phyloP scores from a whole-genome alignment of 1,140 invertebrate species.

The Mizuhopecten yessoensis region DNA sequence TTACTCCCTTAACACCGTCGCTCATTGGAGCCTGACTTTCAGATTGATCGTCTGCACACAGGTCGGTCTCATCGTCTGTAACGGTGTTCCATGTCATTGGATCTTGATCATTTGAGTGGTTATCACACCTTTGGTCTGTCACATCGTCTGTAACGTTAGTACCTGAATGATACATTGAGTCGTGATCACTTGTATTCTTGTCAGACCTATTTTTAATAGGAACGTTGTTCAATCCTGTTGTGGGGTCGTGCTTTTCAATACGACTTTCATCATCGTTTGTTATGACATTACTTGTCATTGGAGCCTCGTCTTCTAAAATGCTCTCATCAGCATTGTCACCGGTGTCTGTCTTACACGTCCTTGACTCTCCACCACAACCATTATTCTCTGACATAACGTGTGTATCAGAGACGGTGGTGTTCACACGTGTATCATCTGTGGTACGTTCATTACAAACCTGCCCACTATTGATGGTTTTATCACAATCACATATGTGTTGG shows the following conservation, averaged over 20 bases:
- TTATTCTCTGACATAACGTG: neutral
- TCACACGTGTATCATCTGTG: constrained; percentile 30
- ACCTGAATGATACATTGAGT: neutral
- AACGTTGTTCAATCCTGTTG: neutral
- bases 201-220: neutral
- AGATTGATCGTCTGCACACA: neutral
- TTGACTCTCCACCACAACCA: neutral
- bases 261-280: neutral
- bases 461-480: neutral
- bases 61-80: neutral
- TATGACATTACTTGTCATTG: neutral
- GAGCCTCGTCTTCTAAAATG: neutral
- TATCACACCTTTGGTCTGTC: too few relatives aligned
- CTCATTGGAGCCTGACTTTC: neutral
- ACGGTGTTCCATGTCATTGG: too few relatives aligned
- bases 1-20: neutral
- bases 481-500: neutral
- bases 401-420: neutral
- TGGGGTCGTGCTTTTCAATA: neutral
- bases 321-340: neutral
- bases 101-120: too few relatives aligned
- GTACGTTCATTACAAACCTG: constrained; percentile 33
- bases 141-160: neutral
- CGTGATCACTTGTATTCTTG: neutral
- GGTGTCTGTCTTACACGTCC: neutral